These are phyloP conservation scores for Patella pellucida DNA, from an alignment of 2,888 invertebrate species.

Conservation along the genomic window DNA sequence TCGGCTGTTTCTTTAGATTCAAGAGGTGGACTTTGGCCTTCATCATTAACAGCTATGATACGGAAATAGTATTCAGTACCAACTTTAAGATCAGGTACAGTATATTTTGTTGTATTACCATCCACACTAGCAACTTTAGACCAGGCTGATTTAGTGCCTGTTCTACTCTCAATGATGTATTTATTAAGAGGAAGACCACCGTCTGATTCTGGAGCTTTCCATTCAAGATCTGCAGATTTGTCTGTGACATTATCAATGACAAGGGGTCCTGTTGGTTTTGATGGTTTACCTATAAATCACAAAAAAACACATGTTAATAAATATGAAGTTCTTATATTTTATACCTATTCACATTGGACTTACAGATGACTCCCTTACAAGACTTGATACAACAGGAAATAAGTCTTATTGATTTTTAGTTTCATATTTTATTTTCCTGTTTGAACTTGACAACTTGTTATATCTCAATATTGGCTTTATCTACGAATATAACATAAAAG, in stretches of 20 bases:
- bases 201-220: slow-evolving; percentile 61
- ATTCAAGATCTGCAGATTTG: slow-evolving; percentile 44
- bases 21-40: slow-evolving; percentile 88
- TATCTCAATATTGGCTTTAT: too few relatives aligned
- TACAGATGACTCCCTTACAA: too few relatives aligned
- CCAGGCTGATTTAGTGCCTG: slow-evolving; percentile 54
- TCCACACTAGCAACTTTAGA: slow-evolving; percentile 49
- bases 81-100: slow-evolving; percentile 65
- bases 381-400: too few relatives aligned
- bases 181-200: slow-evolving; percentile 62
- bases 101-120: slow-evolving; percentile 39
- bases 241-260: slow-evolving; percentile 49
- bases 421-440: too few relatives aligned
- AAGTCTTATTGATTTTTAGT: too few relatives aligned
- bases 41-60: slow-evolving; percentile 90
- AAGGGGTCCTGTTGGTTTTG: slow-evolving; percentile 44
- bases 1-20: slow-evolving; percentile 46
- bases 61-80: slow-evolving; percentile 91
- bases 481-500: too few relatives aligned
- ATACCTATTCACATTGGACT: too few relatives aligned
- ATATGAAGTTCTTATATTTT: too few relatives aligned
- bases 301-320: too few relatives aligned
- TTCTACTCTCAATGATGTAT: slow-evolving; percentile 55
- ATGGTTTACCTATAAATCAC: slow-evolving; percentile 32
- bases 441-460: too few relatives aligned